A percentile compares a stretch with the other conserved stretches of the same genome.
phyloP scores from a whole-genome alignment of 1,140 invertebrate genomes.

The Drosophila nigromelanica region DNA sequence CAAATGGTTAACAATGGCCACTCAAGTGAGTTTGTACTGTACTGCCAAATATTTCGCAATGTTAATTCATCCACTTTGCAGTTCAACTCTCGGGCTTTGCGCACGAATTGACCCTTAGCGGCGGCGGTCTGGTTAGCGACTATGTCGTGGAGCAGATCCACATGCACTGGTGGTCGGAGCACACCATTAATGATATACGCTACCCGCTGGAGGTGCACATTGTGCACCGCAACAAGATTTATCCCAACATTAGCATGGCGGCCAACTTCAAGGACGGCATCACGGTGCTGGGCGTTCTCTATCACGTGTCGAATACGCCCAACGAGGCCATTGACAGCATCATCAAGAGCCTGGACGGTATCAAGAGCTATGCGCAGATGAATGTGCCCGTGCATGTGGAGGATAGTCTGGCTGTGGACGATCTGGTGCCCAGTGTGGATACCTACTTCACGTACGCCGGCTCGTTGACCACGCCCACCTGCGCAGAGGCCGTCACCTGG shows the following conservation, averaged over 20 bases:
- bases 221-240: slow-evolving; percentile 88
- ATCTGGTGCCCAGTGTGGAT: slow-evolving; percentile 85
- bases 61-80: slow-evolving; percentile 36
- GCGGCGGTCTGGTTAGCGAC: slow-evolving; percentile 84
- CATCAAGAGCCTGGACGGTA: slow-evolving; percentile 58
- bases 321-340: slow-evolving; percentile 68
- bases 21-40: slow-evolving; percentile 79
- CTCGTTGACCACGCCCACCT: slow-evolving; percentile 90
- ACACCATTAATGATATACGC: slow-evolving; percentile 87
- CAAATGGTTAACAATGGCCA: slow-evolving; percentile 85
- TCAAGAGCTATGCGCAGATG: slow-evolving; percentile 82
- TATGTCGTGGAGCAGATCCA: slow-evolving; percentile 89
- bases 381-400: slow-evolving; percentile 85
- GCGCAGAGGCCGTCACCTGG: slow-evolving; percentile 90
- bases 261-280: slow-evolving; percentile 86
- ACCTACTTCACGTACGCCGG: slow-evolving; percentile 89
- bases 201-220: slow-evolving; percentile 88
- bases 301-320: slow-evolving; percentile 85
- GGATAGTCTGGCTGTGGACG: slow-evolving; percentile 79
- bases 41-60: neutral
- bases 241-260: slow-evolving; percentile 86
- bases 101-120: slow-evolving; percentile 82
- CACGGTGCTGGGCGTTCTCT: slow-evolving; percentile 89
- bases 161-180: slow-evolving; percentile 92
- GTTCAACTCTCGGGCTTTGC: slow-evolving; percentile 84